Percentiles rank a stretch among this genome's conserved stretches.
phyloP scores from a whole-genome alignment of 2,888 invertebrate species.

The Tipula helvola region DNA sequence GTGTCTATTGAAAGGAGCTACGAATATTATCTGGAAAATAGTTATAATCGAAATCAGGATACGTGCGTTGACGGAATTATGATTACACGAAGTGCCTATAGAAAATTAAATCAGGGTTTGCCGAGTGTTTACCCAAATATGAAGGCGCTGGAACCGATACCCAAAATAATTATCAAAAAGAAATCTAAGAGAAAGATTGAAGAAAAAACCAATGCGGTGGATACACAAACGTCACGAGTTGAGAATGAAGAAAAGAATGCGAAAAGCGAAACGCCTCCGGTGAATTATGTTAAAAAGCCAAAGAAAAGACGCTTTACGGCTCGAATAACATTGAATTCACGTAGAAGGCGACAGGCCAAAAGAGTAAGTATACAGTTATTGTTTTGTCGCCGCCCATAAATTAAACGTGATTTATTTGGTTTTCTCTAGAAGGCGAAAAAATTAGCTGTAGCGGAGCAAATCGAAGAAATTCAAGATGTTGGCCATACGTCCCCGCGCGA shows the following conservation, averaged over 20 bases:
- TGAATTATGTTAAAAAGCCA: too few relatives aligned
- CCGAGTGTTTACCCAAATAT: neutral
- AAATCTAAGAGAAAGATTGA: neutral
- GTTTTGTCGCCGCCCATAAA: neutral
- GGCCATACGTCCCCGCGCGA: neutral
- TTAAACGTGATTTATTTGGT: too few relatives aligned
- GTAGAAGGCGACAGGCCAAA: too few relatives aligned
- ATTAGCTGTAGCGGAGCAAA: neutral
- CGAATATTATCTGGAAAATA: neutral
- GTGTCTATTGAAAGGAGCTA: neutral
- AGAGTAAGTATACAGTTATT: too few relatives aligned
- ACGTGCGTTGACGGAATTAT: neutral
- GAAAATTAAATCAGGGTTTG: neutral
- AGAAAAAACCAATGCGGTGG: too few relatives aligned
- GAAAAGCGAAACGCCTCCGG: neutral
- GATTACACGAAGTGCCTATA: neutral
- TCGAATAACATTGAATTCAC: too few relatives aligned
- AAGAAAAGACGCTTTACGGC: too few relatives aligned
- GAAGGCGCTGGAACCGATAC: neutral
- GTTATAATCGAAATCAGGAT: neutral
- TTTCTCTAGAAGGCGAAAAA: too few relatives aligned
- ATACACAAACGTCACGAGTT: neutral
- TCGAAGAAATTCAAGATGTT: neutral
- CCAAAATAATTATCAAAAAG: neutral
- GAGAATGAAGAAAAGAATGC: neutral